Evolutionary conservation across 1,140 invertebrate genomes (phyloP), one percentile per base, ranked within the genome.

Genomic region (Adelges cooleyi): DNA sequence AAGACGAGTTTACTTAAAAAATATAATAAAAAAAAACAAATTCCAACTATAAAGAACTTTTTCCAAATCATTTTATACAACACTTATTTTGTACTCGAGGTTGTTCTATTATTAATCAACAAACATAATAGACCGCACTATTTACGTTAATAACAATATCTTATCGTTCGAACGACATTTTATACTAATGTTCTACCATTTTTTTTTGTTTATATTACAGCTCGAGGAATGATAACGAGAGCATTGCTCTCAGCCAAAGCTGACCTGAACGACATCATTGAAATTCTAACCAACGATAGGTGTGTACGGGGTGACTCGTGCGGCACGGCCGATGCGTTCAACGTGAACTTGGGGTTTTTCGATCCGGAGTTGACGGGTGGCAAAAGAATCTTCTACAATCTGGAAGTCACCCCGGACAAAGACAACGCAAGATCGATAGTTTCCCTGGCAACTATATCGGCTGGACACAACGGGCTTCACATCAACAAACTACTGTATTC

Each of bases 321-420:
- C 56, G 90, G 90, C 0, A 82, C 85, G 0, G 87, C 79, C 0
- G 87, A 92, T 75, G 90, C 86, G 2, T 88, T 90, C 69, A 88
- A 87, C 6, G 79, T 92, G 0, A 93, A 92, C 75, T 82, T 91
- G 79, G 84, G 85, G 4, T 92, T 91, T 73, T 73, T 89, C 4
- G 73, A 75, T n/a, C n/a, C n/a, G n/a, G n/a, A n/a, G n/a, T 80
- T 83, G 69, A 80, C 82, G 62, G 84, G 84, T 0, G 77, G 81
- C 62, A 46, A 38, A 0, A 76, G 82, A 44, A 73, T 88, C 69
- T 86, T 89, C 69, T 84, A 89, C 69, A 92, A 91, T 70, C 80
- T 84, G 1, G 90, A 93, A 74, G 82, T 92, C 67, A 86, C 81
- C 0, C 89, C 89, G 0, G 79, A 80, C 20, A 71, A 78, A 1